A percentile compares a stretch with the other conserved stretches of the same genome.
phyloP scores from a whole-genome alignment of 1,140 invertebrate species.

The Drosophila elegans region DNA sequence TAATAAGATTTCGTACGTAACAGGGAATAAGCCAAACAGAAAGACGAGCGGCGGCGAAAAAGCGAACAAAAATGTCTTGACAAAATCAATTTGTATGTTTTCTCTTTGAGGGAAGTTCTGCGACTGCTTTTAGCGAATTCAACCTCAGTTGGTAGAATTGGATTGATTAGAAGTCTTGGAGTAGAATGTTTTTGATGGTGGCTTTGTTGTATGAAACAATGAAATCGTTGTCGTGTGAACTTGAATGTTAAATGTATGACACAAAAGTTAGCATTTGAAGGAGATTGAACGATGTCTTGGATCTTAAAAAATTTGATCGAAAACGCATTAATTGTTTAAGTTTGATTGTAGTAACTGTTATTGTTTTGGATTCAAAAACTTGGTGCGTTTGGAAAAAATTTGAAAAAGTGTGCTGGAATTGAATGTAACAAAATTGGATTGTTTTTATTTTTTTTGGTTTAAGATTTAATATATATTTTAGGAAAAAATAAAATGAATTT shows the following conservation, averaged over 20 bases:
- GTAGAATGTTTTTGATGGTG: constrained; percentile 33
- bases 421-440: constrained; percentile 72
- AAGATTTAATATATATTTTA: constrained; percentile 51
- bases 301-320: constrained; percentile 60
- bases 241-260: constrained; percentile 34
- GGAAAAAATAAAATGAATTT: constrained; percentile 67
- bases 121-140: constrained; percentile 7
- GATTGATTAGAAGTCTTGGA: constrained; percentile 1
- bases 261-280: constrained; percentile 31
- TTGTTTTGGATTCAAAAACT: constrained; percentile 77
- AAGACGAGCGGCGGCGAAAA: constrained; percentile 26
- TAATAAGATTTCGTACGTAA: constrained; percentile 44
- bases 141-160: constrained; percentile 15
- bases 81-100: constrained; percentile 34
- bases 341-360: constrained; percentile 37
- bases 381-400: constrained; percentile 77
- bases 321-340: constrained; percentile 41
- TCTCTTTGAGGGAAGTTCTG: constrained; percentile 14
- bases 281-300: constrained; percentile 54
- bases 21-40: constrained; percentile 44
- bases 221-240: constrained; percentile 28
- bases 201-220: constrained; percentile 53
- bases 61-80: constrained; percentile 29
- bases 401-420: constrained; percentile 81
- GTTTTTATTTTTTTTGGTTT: constrained; percentile 38